Base-by-base conservation (phyloP, 2,888 invertebrate species). In the Torymus tubicola region DNA sequence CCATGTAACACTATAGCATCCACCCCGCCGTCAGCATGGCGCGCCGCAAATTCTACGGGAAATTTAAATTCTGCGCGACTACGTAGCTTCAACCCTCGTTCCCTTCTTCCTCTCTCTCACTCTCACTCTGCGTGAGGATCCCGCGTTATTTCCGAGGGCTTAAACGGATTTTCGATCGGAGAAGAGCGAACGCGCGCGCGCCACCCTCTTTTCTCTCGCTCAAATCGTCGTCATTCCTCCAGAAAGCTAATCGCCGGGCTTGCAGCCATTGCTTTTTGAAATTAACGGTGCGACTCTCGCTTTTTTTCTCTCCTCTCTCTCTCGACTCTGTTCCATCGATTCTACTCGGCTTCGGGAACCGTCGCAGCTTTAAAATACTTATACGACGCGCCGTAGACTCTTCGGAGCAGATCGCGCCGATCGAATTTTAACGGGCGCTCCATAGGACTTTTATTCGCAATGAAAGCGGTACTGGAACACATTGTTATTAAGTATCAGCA, bases 21-120 rank as follows among this genome's bases (percentile, higher is more conserved):
- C 74, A 5, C n/a, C 65, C 18, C 13, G 31, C 10, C 52, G 50
- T 8, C 52, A 31, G 31, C 8, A 2, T 31, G 4, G 31, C 31
- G 31, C 31, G 31, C 18, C 21, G 71, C 80, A 80, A 86, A 86
- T 86, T 87, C 73, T 85, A 84, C 83, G 82, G 63, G 83, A 83
- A 86, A 87, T 87, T 87, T 87, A 87, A 87, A 87, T 87, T 87
- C 86, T 84, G 84, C 73, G 83, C 85, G 84, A 82, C 84, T 64
- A 24, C 71, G 52, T 52, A 63, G 80, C 50, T 60, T 81, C 69
- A 70, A 68, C 61, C 63, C 67, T 71, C 67, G 21, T 5, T 61
- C 71, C 14, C 12, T 42, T 13, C 52, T 53, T 31, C 4, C 13
- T 55, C 8, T n/a, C 24, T 53, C 50, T 31, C 8, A 8, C 8